Evolutionary conservation across 2,797 vertebrate species (phyloP).

Genomic region (Chrysocyon brachyurus): DNA sequence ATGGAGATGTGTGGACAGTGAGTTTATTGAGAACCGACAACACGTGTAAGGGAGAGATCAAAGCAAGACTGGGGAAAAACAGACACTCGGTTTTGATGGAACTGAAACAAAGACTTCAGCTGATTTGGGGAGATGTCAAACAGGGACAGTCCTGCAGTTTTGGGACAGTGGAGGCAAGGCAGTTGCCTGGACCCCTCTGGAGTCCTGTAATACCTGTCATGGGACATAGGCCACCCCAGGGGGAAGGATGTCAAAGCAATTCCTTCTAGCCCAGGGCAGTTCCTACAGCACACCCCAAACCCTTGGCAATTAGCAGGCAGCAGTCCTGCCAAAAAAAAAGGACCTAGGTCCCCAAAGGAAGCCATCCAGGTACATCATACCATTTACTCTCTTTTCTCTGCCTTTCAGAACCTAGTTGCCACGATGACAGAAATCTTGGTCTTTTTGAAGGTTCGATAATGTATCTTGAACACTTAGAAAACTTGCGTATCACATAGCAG

Average conservation of each 20-base stretch:
- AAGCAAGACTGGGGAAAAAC: neutral
- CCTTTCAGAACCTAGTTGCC: neutral
- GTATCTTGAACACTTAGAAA: neutral
- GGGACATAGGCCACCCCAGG: neutral
- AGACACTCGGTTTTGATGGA: neutral
- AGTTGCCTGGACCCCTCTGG: neutral
- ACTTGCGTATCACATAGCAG: neutral
- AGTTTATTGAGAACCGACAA: neutral
- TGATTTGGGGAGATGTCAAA: neutral
- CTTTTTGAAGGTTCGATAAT: neutral
- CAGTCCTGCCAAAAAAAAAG: neutral
- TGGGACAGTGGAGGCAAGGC: neutral
- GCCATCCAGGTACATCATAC: neutral
- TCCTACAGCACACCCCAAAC: neutral
- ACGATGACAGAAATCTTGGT: neutral
- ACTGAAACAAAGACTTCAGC: neutral
- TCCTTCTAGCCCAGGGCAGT: neutral
- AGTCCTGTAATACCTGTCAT: too few species aligned
- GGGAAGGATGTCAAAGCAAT: neutral
- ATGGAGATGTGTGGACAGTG: neutral
- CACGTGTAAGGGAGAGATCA: neutral
- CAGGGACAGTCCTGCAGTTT: neutral
- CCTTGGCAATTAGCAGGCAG: neutral
- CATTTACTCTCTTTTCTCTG: neutral
- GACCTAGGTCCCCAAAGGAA: neutral